These are phyloP conservation scores for Aphodius granarius DNA, from an alignment of 2,888 invertebrate genomes.

Conservation along the genomic window DNA sequence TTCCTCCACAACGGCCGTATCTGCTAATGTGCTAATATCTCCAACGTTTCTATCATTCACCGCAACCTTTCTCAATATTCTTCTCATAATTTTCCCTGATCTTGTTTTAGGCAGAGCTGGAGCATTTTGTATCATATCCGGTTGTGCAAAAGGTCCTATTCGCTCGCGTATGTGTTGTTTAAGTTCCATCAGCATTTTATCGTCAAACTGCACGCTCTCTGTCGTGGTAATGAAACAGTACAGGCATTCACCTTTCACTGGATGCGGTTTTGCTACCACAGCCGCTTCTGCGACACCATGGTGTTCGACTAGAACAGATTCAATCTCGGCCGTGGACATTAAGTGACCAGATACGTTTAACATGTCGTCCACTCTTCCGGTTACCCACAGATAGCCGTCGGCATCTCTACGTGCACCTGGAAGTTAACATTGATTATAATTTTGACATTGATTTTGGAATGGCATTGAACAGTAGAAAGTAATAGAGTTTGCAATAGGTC, in stretches of 20 bases:
- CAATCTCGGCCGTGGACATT: conserved; percentile 95
- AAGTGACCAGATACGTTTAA: conserved; percentile 97
- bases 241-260: conserved; percentile 94
- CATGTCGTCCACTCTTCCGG: conserved; percentile 98
- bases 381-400: conserved; percentile 96
- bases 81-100: conserved; percentile 97
- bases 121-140: conserved; percentile 92
- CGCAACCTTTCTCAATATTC: conserved; percentile 92
- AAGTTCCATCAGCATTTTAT: conserved; percentile 69
- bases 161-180: conserved; percentile 81
- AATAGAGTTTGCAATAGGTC: neutral
- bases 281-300: conserved; percentile 89
- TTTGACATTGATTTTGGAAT: too few relatives aligned
- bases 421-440: conserved; percentile 28
- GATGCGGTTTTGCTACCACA: conserved; percentile 92
- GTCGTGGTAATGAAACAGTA: conserved; percentile 97
- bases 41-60: conserved; percentile 87
- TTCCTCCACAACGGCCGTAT: conserved; percentile 82
- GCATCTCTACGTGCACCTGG: conserved; percentile 86
- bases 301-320: conserved; percentile 80
- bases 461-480: neutral
- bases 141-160: conserved; percentile 95
- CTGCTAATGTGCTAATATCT: conserved; percentile 92
- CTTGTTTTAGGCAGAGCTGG: conserved; percentile 94
- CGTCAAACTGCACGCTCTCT: conserved; percentile 70